phyloP scores from a whole-genome alignment of 2,888 invertebrate genomes.

The Caenorhabditis afra region DNA sequence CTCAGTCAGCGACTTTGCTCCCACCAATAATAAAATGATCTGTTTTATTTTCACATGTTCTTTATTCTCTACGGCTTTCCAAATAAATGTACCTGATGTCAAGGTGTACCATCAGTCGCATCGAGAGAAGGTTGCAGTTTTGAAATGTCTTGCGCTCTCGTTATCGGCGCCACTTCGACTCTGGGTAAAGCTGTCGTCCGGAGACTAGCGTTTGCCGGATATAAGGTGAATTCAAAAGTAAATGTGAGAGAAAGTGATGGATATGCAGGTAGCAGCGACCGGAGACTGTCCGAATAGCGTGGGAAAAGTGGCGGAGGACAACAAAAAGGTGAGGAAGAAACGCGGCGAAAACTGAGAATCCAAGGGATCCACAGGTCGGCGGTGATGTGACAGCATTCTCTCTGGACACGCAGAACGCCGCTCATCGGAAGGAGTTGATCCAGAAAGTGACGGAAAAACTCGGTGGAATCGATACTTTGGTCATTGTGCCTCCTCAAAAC shows the following conservation, averaged over 20 bases:
- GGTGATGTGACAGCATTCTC: slow-evolving; percentile 64
- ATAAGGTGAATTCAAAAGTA: slow-evolving; percentile 21
- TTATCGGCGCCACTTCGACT: slow-evolving; percentile 62
- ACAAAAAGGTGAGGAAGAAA: slow-evolving; percentile 49
- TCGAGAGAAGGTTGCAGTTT: slow-evolving; percentile 15
- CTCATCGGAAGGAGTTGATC: slow-evolving; percentile 61
- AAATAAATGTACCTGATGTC: slow-evolving; percentile 64
- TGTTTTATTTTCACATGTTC: slow-evolving; percentile 62
- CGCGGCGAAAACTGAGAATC: neutral
- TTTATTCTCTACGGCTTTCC: slow-evolving; percentile 63
- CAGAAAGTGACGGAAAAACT: slow-evolving; percentile 56
- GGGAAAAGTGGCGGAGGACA: slow-evolving; percentile 63
- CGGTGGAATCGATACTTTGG: slow-evolving; percentile 59
- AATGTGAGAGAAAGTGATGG: neutral
- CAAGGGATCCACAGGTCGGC: slow-evolving; percentile 55
- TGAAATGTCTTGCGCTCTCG: slow-evolving; percentile 59
- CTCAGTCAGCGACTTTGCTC: slow-evolving; percentile 61
- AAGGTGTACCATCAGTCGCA: slow-evolving; percentile 2
- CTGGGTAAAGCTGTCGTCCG: slow-evolving; percentile 69
- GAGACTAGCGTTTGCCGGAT: slow-evolving; percentile 70
- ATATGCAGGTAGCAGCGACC: slow-evolving; percentile 52
- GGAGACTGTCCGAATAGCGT: slow-evolving; percentile 62
- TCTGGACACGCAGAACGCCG: slow-evolving; percentile 45
- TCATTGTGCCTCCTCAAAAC: slow-evolving; percentile 70
- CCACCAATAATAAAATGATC: slow-evolving; percentile 67